phyloP scores from a whole-genome alignment of 1,140 invertebrate species.

The Akabosia matsudoensis region DNA sequence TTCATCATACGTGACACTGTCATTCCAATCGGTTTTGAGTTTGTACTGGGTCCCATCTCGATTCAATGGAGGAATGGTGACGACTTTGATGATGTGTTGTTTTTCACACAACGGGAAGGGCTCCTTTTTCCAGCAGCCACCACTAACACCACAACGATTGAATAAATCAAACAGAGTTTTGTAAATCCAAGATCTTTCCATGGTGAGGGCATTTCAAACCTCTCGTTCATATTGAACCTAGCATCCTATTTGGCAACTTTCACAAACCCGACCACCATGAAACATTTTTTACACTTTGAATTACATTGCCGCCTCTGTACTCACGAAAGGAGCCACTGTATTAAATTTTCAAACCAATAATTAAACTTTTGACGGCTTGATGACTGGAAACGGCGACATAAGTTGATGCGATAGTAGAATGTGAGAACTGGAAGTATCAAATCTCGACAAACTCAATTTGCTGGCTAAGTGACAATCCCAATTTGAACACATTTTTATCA shows the following conservation, averaged over 20 bases:
- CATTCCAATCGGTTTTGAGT: slow-evolving; percentile 40
- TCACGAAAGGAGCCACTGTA: no score
- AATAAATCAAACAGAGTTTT: not conserved
- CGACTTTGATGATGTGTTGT: slow-evolving; percentile 44
- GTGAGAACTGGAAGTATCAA: no score
- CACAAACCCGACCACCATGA: not conserved
- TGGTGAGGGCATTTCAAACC: not conserved
- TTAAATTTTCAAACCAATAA: no score
- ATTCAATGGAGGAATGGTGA: slow-evolving; percentile 38
- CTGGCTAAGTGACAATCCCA: no score
- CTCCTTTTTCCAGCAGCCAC: slow-evolving; percentile 37
- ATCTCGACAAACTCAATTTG: no score
- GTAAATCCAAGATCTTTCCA: slow-evolving; percentile 12
- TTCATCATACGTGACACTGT: slow-evolving; percentile 33
- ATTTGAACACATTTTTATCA: no score
- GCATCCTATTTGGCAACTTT: not conserved
- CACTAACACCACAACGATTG: slow-evolving; percentile 27
- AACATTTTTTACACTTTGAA: no score
- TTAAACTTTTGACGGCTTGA: no score
- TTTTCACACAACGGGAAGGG: slow-evolving; percentile 27
- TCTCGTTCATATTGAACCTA: not conserved
- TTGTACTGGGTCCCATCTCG: slow-evolving; percentile 40
- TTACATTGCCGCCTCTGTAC: no score
- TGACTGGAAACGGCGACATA: no score
- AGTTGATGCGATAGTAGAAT: no score